Evolutionary conservation across 2,797 vertebrate genomes (phyloP).

Genomic region (Heteromormyrus szaboi): DNA sequence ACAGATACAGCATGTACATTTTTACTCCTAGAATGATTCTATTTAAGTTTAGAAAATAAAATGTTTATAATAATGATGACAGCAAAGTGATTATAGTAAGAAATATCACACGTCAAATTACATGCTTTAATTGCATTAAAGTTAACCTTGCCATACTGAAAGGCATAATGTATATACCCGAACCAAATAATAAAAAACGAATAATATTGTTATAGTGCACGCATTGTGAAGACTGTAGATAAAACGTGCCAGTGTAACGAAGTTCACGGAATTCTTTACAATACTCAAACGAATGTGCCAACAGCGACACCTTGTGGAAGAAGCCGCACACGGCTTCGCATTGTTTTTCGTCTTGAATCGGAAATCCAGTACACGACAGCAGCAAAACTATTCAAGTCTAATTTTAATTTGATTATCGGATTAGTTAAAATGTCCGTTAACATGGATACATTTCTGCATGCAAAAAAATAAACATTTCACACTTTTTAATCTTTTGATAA

Average conservation of each 20-base stretch:
- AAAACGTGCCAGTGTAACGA: neutral
- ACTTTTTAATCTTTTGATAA: neutral
- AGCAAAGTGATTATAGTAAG: neutral
- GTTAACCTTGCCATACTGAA: neutral
- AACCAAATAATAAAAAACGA: neutral
- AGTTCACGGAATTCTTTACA: neutral
- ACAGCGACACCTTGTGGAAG: constrained; percentile 8
- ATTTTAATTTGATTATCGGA: neutral
- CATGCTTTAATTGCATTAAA: neutral
- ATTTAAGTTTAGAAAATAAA: neutral
- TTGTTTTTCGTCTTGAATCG: neutral
- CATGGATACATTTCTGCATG: neutral
- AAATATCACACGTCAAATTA: neutral
- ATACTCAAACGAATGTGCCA: neutral
- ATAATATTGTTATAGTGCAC: neutral
- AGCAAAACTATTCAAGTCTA: neutral
- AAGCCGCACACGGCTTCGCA: neutral
- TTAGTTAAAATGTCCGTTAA: neutral
- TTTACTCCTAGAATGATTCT: neutral
- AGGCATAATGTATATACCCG: neutral
- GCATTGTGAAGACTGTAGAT: neutral
- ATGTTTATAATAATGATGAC: neutral
- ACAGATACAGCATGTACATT: neutral
- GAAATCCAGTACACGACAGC: neutral
- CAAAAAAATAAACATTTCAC: neutral